phyloP scores from a whole-genome alignment of 2,113 vertebrate species.

The Galeopterus variegatus region DNA sequence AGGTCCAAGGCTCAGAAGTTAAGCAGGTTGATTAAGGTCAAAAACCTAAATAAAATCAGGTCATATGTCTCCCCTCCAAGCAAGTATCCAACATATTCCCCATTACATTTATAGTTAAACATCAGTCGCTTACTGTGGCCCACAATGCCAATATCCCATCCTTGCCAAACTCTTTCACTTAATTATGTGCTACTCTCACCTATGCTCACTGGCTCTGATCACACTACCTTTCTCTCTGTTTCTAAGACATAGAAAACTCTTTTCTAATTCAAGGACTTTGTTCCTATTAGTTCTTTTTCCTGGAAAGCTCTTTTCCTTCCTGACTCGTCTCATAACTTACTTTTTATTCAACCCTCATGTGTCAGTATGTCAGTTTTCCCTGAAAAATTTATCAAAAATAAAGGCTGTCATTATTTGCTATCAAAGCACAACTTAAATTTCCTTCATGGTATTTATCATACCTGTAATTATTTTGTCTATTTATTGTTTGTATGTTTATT shows the following conservation, averaged over 20 bases:
- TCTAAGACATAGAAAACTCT: neutral
- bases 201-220: neutral
- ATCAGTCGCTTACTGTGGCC: neutral
- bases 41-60: neutral
- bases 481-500: neutral
- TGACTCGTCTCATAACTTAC: neutral
- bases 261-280: neutral
- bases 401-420: neutral
- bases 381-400: neutral
- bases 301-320: neutral
- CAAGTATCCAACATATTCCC: neutral
- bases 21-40: neutral
- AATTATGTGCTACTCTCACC: neutral
- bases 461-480: neutral
- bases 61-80: neutral
- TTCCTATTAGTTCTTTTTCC: neutral
- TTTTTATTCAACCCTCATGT: neutral
- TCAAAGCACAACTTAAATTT: slow-evolving; percentile 8
- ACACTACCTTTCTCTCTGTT: neutral
- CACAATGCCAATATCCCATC: neutral
- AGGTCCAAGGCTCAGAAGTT: neutral
- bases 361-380: neutral
- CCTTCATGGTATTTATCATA: neutral
- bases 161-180: neutral
- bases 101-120: neutral